Conservation (phyloP, 92 coral and sea anemone species). For the Palythoa caribaeorum region DNA sequence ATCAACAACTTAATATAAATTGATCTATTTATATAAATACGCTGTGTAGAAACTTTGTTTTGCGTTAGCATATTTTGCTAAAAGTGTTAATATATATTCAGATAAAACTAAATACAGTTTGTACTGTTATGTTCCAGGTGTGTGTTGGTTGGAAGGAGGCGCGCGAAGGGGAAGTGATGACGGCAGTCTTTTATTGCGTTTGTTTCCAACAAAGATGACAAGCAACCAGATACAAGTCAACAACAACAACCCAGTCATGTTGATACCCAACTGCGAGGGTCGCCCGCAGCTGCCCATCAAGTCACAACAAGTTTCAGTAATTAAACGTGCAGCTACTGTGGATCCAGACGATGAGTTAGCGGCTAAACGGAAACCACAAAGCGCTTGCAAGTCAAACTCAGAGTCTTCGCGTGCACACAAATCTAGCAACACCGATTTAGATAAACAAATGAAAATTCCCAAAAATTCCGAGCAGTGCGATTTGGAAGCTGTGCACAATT, state of each 20-base stretch:
- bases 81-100: neutral
- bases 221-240: neutral
- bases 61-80: too few species aligned
- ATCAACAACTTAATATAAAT: neutral
- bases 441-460: neutral
- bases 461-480: neutral
- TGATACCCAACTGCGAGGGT: neutral
- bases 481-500: neutral
- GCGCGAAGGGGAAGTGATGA: neutral
- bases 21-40: neutral
- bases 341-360: neutral
- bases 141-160: neutral
- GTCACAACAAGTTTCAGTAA: constrained; percentile 7
- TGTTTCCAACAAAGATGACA: constrained; percentile 7
- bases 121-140: neutral
- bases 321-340: neutral
- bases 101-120: neutral
- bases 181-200: constrained; percentile 27
- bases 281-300: neutral
- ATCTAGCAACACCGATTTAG: neutral
- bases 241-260: neutral
- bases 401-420: neutral
- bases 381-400: neutral
- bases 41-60: too few species aligned
- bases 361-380: neutral